A percentile compares a stretch with the other conserved stretches of the same genome.
These are phyloP conservation scores for Melieria crassipennis DNA, from an alignment of 2,888 invertebrate species.

Conservation along the genomic window DNA sequence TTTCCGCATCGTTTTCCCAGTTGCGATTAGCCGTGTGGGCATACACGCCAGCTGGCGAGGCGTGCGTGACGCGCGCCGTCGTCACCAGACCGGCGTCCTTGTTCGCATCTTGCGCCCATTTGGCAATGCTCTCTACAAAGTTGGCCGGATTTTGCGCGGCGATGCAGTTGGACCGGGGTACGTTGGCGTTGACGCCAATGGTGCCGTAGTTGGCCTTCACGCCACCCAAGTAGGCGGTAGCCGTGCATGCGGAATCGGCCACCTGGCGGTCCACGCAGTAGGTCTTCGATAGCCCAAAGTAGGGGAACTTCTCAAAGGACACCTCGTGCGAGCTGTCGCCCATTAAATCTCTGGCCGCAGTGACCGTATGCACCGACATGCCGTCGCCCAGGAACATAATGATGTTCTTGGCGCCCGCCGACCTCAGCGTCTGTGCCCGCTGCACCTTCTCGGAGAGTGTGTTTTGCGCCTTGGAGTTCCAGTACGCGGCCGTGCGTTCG, in stretches of 20 bases:
- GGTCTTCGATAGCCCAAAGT: conserved; percentile 70
- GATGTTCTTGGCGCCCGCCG: conserved; percentile 69
- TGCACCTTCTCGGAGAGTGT: conserved; percentile 52
- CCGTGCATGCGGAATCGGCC: conserved; percentile 85
- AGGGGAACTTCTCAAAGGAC: conserved; percentile 73
- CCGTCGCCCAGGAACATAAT: conserved; percentile 80
- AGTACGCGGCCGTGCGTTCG: conserved; percentile 54
- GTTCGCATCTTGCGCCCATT: conserved; percentile 76
- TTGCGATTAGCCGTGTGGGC: conserved; percentile 75
- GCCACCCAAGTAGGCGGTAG: conserved; percentile 82
- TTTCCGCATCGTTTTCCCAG: conserved; percentile 78
- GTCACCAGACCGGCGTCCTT: conserved; percentile 78
- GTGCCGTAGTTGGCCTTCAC: conserved; percentile 82
- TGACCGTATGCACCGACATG: conserved; percentile 78
- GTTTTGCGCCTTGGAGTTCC: conserved; percentile 60
- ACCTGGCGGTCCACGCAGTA: conserved; percentile 82
- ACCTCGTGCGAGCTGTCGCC: conserved; percentile 73
- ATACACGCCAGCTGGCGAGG: conserved; percentile 79
- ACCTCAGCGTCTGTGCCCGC: conserved; percentile 45
- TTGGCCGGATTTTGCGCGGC: conserved; percentile 68
- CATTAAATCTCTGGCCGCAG: conserved; percentile 72
- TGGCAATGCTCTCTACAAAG: conserved; percentile 74
- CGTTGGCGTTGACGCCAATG: conserved; percentile 77
- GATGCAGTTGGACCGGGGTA: conserved; percentile 73
- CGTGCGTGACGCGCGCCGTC: conserved; percentile 81